Evolutionary conservation across 1,140 invertebrate species (phyloP).

Genomic region (Cryptotermes secundus): DNA sequence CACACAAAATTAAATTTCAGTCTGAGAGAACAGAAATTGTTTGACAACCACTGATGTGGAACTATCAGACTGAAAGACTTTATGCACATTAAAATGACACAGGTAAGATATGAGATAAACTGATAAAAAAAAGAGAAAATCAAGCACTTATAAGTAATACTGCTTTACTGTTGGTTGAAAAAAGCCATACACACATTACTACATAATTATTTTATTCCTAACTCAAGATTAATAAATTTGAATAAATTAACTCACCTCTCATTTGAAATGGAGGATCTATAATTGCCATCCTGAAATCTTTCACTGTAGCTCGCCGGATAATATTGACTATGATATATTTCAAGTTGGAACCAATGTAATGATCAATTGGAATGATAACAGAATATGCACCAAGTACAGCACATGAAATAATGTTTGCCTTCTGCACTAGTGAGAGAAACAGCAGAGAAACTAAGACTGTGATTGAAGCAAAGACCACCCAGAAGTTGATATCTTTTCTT

Average conservation of each 20-base stretch:
- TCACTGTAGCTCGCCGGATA: conserved; percentile 57
- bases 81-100: no score
- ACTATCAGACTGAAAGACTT: no score
- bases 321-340: conserved; percentile 71
- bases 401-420: conserved; percentile 62
- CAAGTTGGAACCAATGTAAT: conserved; percentile 62
- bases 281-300: conserved; percentile 59
- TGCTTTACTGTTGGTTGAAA: no score
- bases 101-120: no score
- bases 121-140: no score
- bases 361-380: conserved; percentile 61
- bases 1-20: no score
- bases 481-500: conserved; percentile 59
- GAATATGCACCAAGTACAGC: conserved; percentile 64
- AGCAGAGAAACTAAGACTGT: conserved; percentile 53
- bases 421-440: conserved; percentile 53
- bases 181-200: no score
- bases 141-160: no score
- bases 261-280: conserved; percentile 61
- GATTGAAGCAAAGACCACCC: conserved; percentile 57
- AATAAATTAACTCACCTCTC: conserved; percentile 60
- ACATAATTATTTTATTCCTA: no score
- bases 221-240: no score
- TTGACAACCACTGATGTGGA: no score
- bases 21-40: no score